Conservation (phyloP, 1,140 invertebrate species). For the Druon quercuslanigerum region DNA sequence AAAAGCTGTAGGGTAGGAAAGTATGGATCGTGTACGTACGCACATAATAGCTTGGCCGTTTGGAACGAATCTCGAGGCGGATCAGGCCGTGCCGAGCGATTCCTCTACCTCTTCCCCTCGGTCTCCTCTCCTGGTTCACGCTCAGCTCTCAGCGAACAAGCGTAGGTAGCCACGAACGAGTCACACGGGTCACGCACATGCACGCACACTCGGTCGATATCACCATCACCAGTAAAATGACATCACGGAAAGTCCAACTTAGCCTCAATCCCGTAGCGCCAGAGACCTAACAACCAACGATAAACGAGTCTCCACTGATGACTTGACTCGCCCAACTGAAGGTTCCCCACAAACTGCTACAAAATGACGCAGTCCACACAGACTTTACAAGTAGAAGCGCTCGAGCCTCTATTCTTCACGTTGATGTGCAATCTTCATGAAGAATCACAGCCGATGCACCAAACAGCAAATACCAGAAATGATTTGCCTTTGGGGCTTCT, state of each 20-base stretch:
- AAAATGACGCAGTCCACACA: neutral
- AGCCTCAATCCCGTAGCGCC: conserved; percentile 49
- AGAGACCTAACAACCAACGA: conserved; percentile 26
- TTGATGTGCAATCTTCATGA: too few species aligned
- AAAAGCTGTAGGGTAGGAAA: conserved; percentile 24
- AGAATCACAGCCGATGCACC: too few species aligned
- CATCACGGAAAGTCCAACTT: conserved; percentile 57
- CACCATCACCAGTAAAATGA: conserved; percentile 49
- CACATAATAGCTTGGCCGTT: conserved; percentile 36
- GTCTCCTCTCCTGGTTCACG: conserved; percentile 6
- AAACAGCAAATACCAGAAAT: too few species aligned
- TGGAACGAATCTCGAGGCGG: conserved; percentile 50
- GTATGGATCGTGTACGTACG: conserved; percentile 29
- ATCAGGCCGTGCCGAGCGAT: conserved; percentile 52
- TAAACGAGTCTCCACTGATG: conserved; percentile 16
- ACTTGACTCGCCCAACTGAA: conserved; percentile 24
- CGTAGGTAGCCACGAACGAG: conserved; percentile 43
- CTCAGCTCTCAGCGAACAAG: conserved; percentile 31
- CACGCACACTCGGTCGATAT: conserved; percentile 51
- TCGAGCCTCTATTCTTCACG: too few species aligned
- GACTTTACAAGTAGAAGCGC: too few species aligned
- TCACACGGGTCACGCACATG: conserved; percentile 45
- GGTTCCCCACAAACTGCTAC: conserved; percentile 2
- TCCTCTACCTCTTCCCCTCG: conserved; percentile 29
- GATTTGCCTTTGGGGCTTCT: too few species aligned